Evolutionary conservation across 2,113 vertebrate genomes (phyloP).

Genomic region (cat (Felis catus)): DNA sequence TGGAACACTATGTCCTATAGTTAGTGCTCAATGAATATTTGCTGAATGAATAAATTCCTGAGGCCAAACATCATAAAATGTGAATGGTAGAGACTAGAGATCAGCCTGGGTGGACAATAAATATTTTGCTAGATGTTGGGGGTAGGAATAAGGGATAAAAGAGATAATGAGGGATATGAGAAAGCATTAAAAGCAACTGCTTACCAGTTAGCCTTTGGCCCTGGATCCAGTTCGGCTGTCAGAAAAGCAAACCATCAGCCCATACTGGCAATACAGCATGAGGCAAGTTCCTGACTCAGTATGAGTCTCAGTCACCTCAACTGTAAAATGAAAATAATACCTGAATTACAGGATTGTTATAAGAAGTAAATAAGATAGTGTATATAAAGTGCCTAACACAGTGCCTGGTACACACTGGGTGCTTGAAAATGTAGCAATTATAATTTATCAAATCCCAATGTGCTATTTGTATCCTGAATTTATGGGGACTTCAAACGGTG

Average conservation of each 20-base stretch:
- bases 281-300: not conserved
- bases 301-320: not conserved
- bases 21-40: not conserved
- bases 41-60: constrained; percentile 10
- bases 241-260: not conserved
- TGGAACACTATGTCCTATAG: not conserved
- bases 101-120: not conserved
- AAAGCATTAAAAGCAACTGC: not conserved
- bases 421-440: not conserved
- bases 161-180: not conserved
- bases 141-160: not conserved
- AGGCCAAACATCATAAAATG: not conserved
- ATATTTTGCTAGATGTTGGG: not conserved
- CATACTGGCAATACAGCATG: not conserved
- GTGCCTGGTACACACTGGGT: not conserved
- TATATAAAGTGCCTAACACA: not conserved
- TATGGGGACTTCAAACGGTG: not conserved
- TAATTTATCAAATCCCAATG: not conserved
- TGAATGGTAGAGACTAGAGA: not conserved
- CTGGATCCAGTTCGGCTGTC: not conserved
- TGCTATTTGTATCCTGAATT: not conserved
- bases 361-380: not conserved
- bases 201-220: not conserved
- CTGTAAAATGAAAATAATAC: not conserved
- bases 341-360: not conserved